Evolutionary conservation across 2,888 invertebrate species (phyloP).

Genomic region (Hermaeophaga mercurialis): DNA sequence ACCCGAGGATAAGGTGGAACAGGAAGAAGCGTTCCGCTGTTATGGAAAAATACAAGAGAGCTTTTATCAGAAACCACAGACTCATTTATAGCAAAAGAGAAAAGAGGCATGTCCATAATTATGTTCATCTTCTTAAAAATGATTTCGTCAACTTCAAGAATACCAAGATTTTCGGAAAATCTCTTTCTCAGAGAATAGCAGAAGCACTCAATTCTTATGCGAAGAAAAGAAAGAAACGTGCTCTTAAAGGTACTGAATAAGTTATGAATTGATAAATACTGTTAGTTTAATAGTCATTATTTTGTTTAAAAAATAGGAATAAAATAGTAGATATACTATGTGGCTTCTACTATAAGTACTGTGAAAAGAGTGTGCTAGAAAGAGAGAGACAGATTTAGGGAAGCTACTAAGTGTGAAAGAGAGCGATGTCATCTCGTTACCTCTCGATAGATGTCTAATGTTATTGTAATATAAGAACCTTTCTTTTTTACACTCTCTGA

Average conservation of each 20-base stretch:
- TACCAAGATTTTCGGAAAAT: not conserved
- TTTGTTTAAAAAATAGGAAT: too few species aligned
- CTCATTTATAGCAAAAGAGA: slow-evolving; percentile 41
- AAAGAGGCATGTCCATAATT: slow-evolving; percentile 54
- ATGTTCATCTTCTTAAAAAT: slow-evolving; percentile 35
- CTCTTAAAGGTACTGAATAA: slow-evolving; percentile 47
- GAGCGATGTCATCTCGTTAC: too few species aligned
- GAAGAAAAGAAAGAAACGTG: slow-evolving; percentile 39
- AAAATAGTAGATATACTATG: too few species aligned
- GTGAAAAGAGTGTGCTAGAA: too few species aligned
- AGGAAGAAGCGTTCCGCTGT: slow-evolving; percentile 67
- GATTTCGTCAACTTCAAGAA: not conserved
- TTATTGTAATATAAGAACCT: too few species aligned
- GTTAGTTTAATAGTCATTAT: too few species aligned
- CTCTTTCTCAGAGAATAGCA: slow-evolving; percentile 23
- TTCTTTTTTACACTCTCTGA: too few species aligned
- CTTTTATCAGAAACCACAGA: slow-evolving; percentile 48
- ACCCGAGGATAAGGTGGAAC: slow-evolving; percentile 85
- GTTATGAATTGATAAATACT: too few species aligned
- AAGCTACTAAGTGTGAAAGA: too few species aligned
- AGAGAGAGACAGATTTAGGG: too few species aligned
- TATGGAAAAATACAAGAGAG: slow-evolving; percentile 50
- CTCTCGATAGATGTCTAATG: too few species aligned
- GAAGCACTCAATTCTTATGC: slow-evolving; percentile 13
- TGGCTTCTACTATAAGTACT: too few species aligned